Conservation (phyloP, 2,113 vertebrate species). For the Psilopsiagon aymara region DNA sequence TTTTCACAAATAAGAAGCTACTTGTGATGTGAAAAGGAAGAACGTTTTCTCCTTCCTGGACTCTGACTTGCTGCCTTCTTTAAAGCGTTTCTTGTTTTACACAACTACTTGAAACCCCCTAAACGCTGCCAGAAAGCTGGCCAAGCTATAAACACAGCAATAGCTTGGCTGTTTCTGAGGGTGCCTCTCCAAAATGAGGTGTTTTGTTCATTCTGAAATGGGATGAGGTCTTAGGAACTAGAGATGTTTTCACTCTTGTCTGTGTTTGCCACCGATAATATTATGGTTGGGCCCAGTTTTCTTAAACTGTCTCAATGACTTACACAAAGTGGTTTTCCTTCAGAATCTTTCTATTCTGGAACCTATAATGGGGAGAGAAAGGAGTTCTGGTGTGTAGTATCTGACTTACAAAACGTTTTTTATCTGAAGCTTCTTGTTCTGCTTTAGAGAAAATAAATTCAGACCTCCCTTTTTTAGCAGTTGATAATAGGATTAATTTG, state of each 20-base stretch:
- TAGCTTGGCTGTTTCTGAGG: neutral
- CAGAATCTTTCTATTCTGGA: neutral
- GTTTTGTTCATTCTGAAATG: accelerated
- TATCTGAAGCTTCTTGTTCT: neutral
- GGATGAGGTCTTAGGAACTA: neutral
- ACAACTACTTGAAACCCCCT: neutral
- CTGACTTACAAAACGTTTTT: neutral
- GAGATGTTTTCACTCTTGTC: neutral
- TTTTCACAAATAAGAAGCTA: neutral
- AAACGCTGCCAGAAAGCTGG: neutral
- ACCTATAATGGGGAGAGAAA: neutral
- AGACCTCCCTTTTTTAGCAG: neutral
- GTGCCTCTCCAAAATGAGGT: neutral
- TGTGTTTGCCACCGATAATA: neutral
- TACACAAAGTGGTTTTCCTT: neutral
- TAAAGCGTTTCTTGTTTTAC: neutral
- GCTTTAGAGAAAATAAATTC: neutral
- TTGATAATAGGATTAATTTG: neutral
- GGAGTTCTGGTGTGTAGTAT: neutral
- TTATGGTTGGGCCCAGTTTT: neutral
- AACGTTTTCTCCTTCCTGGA: neutral
- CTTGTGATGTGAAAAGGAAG: neutral
- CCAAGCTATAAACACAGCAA: neutral
- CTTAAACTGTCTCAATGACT: neutral
- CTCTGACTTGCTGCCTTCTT: neutral